A percentile compares a stretch with the other conserved stretches of the same genome.
phyloP scores from a whole-genome alignment of 2,888 invertebrate genomes.

The Drosophila testacea region DNA sequence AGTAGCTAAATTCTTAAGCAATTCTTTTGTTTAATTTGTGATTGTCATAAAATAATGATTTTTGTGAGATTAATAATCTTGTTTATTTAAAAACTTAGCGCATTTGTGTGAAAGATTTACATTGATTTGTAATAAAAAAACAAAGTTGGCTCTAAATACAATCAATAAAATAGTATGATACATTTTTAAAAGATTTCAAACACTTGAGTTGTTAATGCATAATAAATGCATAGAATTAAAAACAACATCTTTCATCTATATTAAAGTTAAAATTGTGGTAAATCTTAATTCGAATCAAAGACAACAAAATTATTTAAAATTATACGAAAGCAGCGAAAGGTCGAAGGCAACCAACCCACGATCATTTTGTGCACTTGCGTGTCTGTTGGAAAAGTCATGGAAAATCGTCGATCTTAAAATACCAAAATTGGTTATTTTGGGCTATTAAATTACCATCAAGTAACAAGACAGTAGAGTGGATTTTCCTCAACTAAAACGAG shows the following conservation, averaged over 20 bases:
- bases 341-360: not conserved
- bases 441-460: conserved; percentile 53
- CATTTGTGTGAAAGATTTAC: too few species aligned
- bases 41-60: too few species aligned
- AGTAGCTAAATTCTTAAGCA: too few species aligned
- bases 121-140: too few species aligned
- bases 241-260: not conserved
- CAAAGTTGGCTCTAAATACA: too few species aligned
- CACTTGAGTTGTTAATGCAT: too few species aligned
- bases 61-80: too few species aligned
- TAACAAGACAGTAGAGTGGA: conserved; percentile 13
- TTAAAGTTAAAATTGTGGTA: not conserved
- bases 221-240: not conserved
- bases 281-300: not conserved
- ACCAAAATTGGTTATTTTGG: conserved; percentile 26
- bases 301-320: not conserved
- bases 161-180: too few species aligned
- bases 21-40: too few species aligned
- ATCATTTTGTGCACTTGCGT: conserved; percentile 14
- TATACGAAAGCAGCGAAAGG: not conserved
- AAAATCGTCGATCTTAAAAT: conserved; percentile 25
- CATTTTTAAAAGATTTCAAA: too few species aligned
- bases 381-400: conserved; percentile 15
- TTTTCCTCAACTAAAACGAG: not conserved
- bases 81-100: too few species aligned